Evolutionary conservation across 2,888 invertebrate species (phyloP).

Genomic region (Esperia sulphurella): DNA sequence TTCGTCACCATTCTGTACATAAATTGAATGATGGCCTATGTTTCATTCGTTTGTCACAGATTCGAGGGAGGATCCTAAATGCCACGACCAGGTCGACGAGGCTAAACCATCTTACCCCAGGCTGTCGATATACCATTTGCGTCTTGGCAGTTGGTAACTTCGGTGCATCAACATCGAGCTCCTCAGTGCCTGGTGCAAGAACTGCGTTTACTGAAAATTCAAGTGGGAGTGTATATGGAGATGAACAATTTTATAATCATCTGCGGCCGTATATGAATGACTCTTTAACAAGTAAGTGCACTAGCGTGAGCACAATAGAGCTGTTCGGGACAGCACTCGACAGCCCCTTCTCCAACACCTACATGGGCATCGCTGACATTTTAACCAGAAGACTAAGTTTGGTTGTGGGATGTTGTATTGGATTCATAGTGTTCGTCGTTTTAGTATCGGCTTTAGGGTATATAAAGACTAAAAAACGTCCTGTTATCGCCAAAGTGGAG

Average conservation of each 20-base stretch:
- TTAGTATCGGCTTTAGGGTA: slow-evolving; percentile 91
- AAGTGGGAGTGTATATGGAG: slow-evolving; percentile 73
- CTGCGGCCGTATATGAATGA: slow-evolving; percentile 75
- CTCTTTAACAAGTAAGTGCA: slow-evolving; percentile 87
- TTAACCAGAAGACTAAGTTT: slow-evolving; percentile 89
- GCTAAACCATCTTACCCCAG: slow-evolving; percentile 86
- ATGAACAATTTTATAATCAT: slow-evolving; percentile 77
- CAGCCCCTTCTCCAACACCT: slow-evolving; percentile 80
- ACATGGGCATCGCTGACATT: slow-evolving; percentile 85
- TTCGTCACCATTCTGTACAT: neutral
- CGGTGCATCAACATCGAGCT: slow-evolving; percentile 62
- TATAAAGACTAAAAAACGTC: slow-evolving; percentile 90
- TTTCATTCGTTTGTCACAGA: slow-evolving; percentile 64
- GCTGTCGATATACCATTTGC: slow-evolving; percentile 91
- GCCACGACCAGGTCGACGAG: slow-evolving; percentile 85
- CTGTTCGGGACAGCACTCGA: slow-evolving; percentile 82
- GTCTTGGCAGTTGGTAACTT: slow-evolving; percentile 90
- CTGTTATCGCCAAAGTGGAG: slow-evolving; percentile 86
- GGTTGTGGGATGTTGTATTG: slow-evolving; percentile 92
- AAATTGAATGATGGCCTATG: slow-evolving; percentile 1
- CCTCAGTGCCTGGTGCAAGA: slow-evolving; percentile 72
- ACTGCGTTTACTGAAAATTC: slow-evolving; percentile 59
- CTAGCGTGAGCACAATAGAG: slow-evolving; percentile 86
- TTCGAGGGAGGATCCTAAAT: slow-evolving; percentile 87
- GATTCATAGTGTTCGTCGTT: slow-evolving; percentile 90